phyloP scores from a whole-genome alignment of 2,797 vertebrate species.

The Lepilemur septentrionalis region DNA sequence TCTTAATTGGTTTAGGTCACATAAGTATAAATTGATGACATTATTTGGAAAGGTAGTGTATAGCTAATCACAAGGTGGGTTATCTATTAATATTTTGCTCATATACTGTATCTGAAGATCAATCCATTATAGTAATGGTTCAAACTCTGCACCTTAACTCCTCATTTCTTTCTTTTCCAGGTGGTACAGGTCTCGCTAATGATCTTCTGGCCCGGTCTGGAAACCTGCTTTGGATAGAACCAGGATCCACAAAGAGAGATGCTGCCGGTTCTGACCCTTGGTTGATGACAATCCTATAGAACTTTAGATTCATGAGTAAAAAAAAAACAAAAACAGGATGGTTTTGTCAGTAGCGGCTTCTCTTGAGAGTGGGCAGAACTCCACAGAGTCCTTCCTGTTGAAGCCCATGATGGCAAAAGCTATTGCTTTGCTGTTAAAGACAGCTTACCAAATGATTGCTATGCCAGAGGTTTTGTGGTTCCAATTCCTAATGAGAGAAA shows the following conservation, averaged over 20 bases:
- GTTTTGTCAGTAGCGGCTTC: constrained; percentile 5
- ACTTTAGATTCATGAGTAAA: neutral
- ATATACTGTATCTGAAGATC: neutral
- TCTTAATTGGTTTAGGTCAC: neutral
- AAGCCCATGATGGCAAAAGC: constrained; percentile 64
- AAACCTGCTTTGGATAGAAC: neutral
- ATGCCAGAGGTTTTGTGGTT: constrained; percentile 44
- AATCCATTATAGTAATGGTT: neutral
- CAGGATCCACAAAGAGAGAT: neutral
- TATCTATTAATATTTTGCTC: neutral
- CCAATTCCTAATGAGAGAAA: constrained; percentile 63
- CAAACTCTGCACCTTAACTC: neutral
- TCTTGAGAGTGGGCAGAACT: neutral
- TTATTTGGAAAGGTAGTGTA: neutral
- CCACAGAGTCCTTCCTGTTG: neutral
- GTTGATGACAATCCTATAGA: neutral
- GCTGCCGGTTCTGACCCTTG: neutral
- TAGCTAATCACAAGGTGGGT: neutral
- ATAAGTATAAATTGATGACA: neutral
- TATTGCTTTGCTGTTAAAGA: neutral
- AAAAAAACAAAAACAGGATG: neutral
- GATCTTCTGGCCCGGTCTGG: neutral
- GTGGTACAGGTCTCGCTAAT: neutral
- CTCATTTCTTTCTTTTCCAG: neutral
- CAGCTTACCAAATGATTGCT: constrained; percentile 40